Base-by-base conservation (phyloP, 2,888 invertebrate genomes). In the Trileptium ribeirensis region DNA sequence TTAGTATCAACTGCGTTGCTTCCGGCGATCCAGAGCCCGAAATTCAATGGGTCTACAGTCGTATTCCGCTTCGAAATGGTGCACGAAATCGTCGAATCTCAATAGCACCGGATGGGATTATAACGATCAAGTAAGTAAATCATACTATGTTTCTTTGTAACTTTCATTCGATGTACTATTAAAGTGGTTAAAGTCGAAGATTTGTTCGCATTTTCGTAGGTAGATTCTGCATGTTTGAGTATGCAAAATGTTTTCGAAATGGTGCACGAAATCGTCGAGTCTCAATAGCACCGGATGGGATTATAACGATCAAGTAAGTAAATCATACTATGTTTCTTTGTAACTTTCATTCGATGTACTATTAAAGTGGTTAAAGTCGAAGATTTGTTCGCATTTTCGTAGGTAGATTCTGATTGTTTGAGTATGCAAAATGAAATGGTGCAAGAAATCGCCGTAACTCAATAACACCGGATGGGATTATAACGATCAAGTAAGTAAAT, bases 1-100 rank as follows among this genome's bases (percentile, higher is more conserved):
- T 82, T 31, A 67, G 67, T 24, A 39, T 84, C 29, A 83, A 82
- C 34, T 84, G 84, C 64, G 36, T 37, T 29, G 81, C 29, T 37
- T 2, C 31, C 8, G 81, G 78, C 1, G 33, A 40, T 36, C 81
- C 81, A 2, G 78, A 79, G 37, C 81, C 81, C 31, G 24, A n/a
- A 2, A 8, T 81, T 2, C 3, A 29, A 24, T 81, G 81, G 81
- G 15, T 64, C 38, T 29, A 15, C 51, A 24, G 51, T 24, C 51
- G 51, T 8, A 15, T 24, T 51, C 51, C 51, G 51, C 8, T 51
- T 24, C n/a, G n/a, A n/a, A 24, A 51, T 51, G 8, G 8, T 8
- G 24, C 8, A 8, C 8, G 51, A 15, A 51, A 51, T 51, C 51
- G 51, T 51, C 51, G 51, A 51, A 24, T 51, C 24, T 8, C 51